These are phyloP conservation scores for Brachirus orientalis DNA, from an alignment of 2,113 vertebrate genomes.

Conservation along the genomic window DNA sequence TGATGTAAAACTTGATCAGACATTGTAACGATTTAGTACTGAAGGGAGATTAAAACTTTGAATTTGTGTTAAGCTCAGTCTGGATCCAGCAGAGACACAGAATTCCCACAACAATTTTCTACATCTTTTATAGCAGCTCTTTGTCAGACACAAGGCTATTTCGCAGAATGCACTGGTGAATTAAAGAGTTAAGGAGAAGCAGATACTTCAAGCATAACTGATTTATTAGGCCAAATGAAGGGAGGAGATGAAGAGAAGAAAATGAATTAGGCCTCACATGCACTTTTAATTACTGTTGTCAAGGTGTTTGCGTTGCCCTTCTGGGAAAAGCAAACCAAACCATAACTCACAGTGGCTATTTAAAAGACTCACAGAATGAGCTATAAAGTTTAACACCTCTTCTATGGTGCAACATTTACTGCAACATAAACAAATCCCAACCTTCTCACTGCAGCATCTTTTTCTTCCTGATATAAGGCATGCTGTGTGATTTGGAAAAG, in stretches of 20 bases:
- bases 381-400: conserved; percentile 48
- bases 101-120: conserved; percentile 74
- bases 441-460: conserved; percentile 24
- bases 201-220: conserved; percentile 69
- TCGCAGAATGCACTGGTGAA: conserved; percentile 52
- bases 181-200: conserved; percentile 61
- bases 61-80: conserved; percentile 38
- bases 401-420: conserved; percentile 54
- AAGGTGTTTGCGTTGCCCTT: conserved; percentile 76
- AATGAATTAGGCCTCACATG: conserved; percentile 66
- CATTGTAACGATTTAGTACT: conserved; percentile 41
- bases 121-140: conserved; percentile 59
- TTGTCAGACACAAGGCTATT: conserved; percentile 61
- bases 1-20: conserved; percentile 26
- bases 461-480: conserved; percentile 22
- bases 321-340: conserved; percentile 59
- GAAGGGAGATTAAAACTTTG: conserved; percentile 52
- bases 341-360: conserved; percentile 54
- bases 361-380: conserved; percentile 41
- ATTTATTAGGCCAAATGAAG: conserved; percentile 69
- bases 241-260: conserved; percentile 62
- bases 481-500: conserved; percentile 44
- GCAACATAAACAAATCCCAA: conserved; percentile 59
- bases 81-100: conserved; percentile 54
- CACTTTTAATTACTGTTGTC: conserved; percentile 74